phyloP scores from a whole-genome alignment of 2,888 invertebrate species.

The Andrena fulva region DNA sequence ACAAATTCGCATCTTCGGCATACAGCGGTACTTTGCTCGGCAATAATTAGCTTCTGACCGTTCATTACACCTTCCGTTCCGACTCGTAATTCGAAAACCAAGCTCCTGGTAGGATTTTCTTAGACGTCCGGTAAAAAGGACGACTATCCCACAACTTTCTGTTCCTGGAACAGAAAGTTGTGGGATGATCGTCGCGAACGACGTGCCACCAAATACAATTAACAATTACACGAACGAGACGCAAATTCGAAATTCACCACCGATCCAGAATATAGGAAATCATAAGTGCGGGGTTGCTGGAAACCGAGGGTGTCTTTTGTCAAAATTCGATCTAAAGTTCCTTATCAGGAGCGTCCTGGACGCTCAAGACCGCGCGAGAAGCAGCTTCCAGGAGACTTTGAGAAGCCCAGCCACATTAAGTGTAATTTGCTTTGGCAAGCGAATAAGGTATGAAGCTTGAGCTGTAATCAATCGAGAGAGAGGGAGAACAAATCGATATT shows the following conservation, averaged over 20 bases:
- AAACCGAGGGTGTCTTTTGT: neutral
- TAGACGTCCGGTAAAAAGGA: slow-evolving; percentile 7
- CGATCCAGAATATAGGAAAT: slow-evolving; percentile 6
- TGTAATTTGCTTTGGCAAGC: neutral
- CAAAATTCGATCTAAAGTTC: neutral
- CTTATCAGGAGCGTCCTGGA: neutral
- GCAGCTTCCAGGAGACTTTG: slow-evolving; percentile 19
- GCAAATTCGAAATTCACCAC: neutral
- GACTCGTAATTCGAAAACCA: neutral
- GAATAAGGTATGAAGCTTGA: neutral
- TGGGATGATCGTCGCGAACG: slow-evolving; percentile 69
- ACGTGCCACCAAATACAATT: slow-evolving; percentile 11
- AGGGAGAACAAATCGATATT: neutral
- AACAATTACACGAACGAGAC: slow-evolving; percentile 3
- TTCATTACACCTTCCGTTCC: neutral
- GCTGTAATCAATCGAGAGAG: slow-evolving; percentile 1
- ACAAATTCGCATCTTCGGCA: neutral
- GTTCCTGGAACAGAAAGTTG: slow-evolving; percentile 45
- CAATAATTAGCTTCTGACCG: neutral
- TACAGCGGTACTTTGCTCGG: neutral
- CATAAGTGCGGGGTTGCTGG: slow-evolving; percentile 1
- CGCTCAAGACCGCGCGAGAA: slow-evolving; percentile 13
- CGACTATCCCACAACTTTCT: slow-evolving; percentile 71
- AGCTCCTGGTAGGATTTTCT: neutral
- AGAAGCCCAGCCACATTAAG: neutral